These are phyloP conservation scores for Mayetiola destructor DNA, from an alignment of 2,888 invertebrate species.

Conservation along the genomic window DNA sequence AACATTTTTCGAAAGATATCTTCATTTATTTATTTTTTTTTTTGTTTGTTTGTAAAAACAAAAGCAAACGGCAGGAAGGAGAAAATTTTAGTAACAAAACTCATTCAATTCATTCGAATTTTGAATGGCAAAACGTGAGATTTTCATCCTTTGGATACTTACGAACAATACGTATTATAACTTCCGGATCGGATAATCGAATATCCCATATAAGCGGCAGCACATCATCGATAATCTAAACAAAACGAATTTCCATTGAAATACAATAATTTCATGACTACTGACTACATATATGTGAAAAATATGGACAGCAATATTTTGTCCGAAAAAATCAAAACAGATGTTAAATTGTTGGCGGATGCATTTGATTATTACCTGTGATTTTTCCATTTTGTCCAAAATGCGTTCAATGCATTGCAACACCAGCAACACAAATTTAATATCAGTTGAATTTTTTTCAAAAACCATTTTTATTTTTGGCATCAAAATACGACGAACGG, in stretches of 20 bases:
- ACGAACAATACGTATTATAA: constrained; percentile 83
- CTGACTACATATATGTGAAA: neutral
- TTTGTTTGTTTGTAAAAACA: neutral
- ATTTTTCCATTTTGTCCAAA: constrained; percentile 68
- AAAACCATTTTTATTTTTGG: constrained; percentile 68
- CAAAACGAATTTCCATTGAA: constrained; percentile 16
- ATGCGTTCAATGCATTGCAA: constrained; percentile 68
- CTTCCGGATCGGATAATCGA: constrained; percentile 73
- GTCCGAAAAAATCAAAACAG: no score
- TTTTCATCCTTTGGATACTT: no score
- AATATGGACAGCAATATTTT: no score
- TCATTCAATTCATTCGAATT: neutral
- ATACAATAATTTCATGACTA: neutral
- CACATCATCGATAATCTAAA: constrained; percentile 68
- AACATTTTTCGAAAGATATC: constrained; percentile 86
- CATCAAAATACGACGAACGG: constrained; percentile 64
- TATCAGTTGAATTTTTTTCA: constrained; percentile 63
- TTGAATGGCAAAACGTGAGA: no score
- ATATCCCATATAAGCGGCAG: constrained; percentile 78
- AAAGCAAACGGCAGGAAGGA: neutral
- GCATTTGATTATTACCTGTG: constrained; percentile 39
- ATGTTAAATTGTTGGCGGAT: no score
- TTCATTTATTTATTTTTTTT: constrained; percentile 37
- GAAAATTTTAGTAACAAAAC: neutral
- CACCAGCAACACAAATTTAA: constrained; percentile 65